phyloP scores from a whole-genome alignment of 2,888 invertebrate genomes.

The Dasysyrphus albostriatus region DNA sequence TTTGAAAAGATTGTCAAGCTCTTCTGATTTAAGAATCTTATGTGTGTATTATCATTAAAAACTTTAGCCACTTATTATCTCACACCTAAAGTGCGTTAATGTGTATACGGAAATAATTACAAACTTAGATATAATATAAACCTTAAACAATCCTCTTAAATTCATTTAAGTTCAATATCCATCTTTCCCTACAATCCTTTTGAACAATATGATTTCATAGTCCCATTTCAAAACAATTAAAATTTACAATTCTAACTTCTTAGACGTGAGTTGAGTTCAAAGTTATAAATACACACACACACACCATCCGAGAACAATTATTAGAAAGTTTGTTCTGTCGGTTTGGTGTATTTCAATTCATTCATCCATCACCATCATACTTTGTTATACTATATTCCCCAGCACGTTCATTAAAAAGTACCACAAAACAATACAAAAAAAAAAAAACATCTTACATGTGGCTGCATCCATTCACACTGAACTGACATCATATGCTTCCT shows the following conservation, averaged over 20 bases:
- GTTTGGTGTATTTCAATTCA: conserved; percentile 12
- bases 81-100: no score
- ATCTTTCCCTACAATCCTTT: neutral
- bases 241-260: conserved; percentile 6
- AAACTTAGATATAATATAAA: no score
- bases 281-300: neutral
- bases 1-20: no score
- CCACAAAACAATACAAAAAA: no score
- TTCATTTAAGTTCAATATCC: neutral
- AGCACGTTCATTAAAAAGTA: conserved; percentile 60
- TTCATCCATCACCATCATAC: neutral
- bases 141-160: neutral
- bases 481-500: conserved; percentile 39
- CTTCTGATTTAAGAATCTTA: no score
- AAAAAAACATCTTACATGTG: conserved; percentile 47
- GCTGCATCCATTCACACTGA: conserved; percentile 47
- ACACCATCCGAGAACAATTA: neutral
- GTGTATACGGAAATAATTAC: no score
- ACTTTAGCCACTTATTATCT: no score
- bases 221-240: neutral
- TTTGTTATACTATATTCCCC: neutral
- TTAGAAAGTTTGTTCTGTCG: neutral
- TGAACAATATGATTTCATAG: neutral
- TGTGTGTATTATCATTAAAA: no score
- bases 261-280: neutral